Percentiles rank a stretch among this genome's conserved stretches.
phyloP scores from a whole-genome alignment of 2,888 invertebrate species.

The Folsomia manolachei region DNA sequence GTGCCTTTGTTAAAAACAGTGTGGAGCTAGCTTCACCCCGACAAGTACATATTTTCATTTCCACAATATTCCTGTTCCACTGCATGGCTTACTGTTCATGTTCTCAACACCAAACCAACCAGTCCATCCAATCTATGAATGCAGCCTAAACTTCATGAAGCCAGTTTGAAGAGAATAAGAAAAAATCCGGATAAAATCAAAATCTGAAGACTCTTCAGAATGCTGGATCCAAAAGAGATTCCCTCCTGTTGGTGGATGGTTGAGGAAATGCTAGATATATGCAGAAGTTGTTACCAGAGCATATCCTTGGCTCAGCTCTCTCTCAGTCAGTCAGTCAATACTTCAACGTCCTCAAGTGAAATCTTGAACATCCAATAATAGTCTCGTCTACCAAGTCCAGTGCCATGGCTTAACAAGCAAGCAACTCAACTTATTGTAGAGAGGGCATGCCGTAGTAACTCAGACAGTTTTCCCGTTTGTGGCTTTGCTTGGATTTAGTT shows the following conservation, averaged over 20 bases:
- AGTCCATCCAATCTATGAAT: too few species aligned
- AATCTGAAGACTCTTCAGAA: constrained; percentile 40
- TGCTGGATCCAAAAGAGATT: constrained; percentile 6
- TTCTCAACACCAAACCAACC: too few species aligned
- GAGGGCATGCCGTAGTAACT: too few species aligned
- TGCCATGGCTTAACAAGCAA: not conserved
- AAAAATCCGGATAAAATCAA: constrained; percentile 28
- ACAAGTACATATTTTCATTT: too few species aligned
- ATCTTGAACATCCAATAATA: not conserved
- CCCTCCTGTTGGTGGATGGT: not conserved
- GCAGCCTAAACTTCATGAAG: too few species aligned
- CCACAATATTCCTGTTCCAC: too few species aligned
- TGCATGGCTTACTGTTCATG: too few species aligned
- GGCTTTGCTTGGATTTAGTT: not conserved
- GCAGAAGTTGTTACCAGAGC: not conserved
- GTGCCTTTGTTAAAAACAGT: too few species aligned
- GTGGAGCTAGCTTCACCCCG: too few species aligned
- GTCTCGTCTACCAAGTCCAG: not conserved
- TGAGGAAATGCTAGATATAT: constrained; percentile 4
- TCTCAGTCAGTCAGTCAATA: constrained; percentile 1
- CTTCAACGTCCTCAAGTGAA: not conserved
- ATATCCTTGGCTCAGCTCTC: too few species aligned
- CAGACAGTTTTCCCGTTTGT: too few species aligned
- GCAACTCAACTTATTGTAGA: too few species aligned
- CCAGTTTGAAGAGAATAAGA: constrained; percentile 16